Evolutionary conservation across 1,140 invertebrate species (phyloP), one percentile per base, ranked within the genome.

Genomic region (Berghia stephanieae): DNA sequence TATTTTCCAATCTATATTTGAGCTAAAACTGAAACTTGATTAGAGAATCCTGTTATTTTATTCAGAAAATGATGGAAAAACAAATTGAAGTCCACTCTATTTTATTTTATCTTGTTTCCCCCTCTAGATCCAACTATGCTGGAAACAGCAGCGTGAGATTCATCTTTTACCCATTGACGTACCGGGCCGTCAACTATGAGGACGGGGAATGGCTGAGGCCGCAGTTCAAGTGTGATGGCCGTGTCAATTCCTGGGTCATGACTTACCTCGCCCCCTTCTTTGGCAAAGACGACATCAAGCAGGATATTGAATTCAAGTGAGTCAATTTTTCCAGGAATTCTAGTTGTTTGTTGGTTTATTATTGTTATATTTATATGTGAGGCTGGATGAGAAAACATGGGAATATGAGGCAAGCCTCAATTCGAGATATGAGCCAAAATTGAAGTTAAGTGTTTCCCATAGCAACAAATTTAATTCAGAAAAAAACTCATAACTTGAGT

Each of bases 201-300:
- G 86, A 99, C 88, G 97, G 97, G 10, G 93, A 95, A 86, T 99
- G 98, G 98, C 94, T 95, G 55, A 90, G 93, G 82, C 97, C 98
- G 3, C 96, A 96, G 86, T 99, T 95, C 88, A 96, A 98, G 91
- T 99, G 98, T 91, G 91, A 95, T 83, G 96, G 96, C 49, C 95
- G 88, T 6, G 83, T 90, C 40, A 94, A 96, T 83, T 96, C 96
- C 90, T 99, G 97, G 98, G 92, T 98, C 80, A 93, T 99, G 79
- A 96, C 95, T 49, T 99, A 98, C 91, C 94, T 95, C 69, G 94
- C 94, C 71, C 97, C 97, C 71, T 99, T 99, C 92, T 99, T 99
- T 89, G 97, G 97, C 72, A 96, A 94, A 94, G 96, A 98, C 88
- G 95, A 93, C 87, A 92, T 99, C 66, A 95, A 95, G 63, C 84